Evolutionary conservation across 2,113 vertebrate genomes (phyloP).

Genomic region (Thymallus thymallus): DNA sequence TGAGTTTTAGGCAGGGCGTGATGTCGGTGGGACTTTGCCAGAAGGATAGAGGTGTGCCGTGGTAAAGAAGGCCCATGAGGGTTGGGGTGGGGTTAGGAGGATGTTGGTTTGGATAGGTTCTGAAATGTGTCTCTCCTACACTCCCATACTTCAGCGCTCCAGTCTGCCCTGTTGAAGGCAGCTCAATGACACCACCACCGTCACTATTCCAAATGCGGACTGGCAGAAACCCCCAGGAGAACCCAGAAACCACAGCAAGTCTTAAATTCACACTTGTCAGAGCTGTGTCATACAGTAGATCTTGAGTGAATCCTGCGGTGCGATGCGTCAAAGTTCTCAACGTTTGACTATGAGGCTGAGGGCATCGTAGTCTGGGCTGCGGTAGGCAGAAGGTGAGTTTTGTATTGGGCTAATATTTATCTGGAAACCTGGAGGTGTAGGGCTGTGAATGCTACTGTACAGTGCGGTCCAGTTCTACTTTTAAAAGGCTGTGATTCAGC

Average conservation of each 20-base stretch:
- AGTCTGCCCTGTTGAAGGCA: constrained; percentile 12
- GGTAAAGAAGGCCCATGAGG: neutral
- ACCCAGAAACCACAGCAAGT: constrained; percentile 39
- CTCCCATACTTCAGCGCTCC: neutral
- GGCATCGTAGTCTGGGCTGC: neutral
- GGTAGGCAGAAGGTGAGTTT: neutral
- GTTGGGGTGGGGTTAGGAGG: neutral
- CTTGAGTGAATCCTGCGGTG: constrained; percentile 32
- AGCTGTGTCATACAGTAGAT: constrained; percentile 12
- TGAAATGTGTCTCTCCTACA: neutral
- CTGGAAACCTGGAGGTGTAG: neutral
- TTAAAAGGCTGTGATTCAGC: constrained; percentile 46
- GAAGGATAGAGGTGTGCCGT: neutral
- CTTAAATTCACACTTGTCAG: constrained; percentile 47
- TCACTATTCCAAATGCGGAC: constrained; percentile 16
- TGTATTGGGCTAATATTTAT: neutral
- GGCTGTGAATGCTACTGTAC: neutral
- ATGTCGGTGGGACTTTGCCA: neutral
- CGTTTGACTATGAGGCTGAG: constrained; percentile 31
- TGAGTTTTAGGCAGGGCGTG: neutral
- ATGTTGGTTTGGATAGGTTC: neutral
- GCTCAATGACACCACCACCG: constrained; percentile 19
- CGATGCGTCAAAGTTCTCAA: constrained; percentile 33
- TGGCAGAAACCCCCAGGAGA: constrained; percentile 21
- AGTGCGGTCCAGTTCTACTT: neutral